Evolutionary conservation across 2,113 vertebrate genomes (phyloP).

Genomic region (Cheirogaleus medius): DNA sequence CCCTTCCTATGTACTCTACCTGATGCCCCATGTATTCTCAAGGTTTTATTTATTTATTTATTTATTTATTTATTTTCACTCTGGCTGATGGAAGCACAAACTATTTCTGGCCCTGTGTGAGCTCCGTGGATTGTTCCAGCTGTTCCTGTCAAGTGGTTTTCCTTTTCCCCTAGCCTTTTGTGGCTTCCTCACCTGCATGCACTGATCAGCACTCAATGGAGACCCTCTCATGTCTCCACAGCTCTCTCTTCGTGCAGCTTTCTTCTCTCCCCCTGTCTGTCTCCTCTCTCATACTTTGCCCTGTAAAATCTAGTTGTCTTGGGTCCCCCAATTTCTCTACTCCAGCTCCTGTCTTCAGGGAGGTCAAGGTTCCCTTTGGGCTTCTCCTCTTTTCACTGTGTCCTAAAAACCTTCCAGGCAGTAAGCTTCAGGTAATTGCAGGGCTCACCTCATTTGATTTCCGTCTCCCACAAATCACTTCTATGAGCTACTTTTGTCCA

Average conservation of each 20-base stretch:
- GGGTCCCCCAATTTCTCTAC: not conserved
- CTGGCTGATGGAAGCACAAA: not conserved
- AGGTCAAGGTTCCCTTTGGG: not conserved
- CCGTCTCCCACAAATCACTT: not conserved
- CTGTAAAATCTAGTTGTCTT: not conserved
- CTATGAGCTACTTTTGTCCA: not conserved
- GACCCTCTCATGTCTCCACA: not conserved
- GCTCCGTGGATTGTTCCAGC: not conserved
- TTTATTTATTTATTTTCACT: not conserved
- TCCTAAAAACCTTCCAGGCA: not conserved
- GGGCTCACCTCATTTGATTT: not conserved
- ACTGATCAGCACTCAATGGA: not conserved
- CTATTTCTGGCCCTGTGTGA: not conserved
- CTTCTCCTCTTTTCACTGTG: not conserved
- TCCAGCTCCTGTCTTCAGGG: not conserved
- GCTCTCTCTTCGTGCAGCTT: not conserved
- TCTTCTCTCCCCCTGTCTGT: not conserved
- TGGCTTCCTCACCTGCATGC: not conserved
- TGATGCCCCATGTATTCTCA: not conserved
- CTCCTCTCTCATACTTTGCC: not conserved
- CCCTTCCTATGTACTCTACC: not conserved
- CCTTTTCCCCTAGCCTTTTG: not conserved
- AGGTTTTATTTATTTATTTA: not conserved
- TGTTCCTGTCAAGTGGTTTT: not conserved
- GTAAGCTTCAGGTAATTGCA: not conserved